Evolutionary conservation across 2,113 vertebrate species (phyloP).

Genomic region (Sakesphorus luctuosus): DNA sequence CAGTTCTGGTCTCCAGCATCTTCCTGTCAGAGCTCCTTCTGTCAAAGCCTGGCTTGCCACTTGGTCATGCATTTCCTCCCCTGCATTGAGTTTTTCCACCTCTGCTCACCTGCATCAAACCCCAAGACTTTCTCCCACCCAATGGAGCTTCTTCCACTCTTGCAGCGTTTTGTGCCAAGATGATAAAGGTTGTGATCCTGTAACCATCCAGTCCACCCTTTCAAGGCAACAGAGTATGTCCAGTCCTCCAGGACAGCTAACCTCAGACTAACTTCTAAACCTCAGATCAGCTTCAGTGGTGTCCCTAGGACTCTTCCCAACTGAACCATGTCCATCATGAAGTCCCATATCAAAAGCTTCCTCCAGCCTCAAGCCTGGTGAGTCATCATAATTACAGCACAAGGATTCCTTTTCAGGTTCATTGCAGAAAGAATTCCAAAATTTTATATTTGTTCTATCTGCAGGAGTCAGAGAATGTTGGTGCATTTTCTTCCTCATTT

Average conservation of each 20-base stretch:
- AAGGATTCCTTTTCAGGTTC: neutral
- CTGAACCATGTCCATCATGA: rapidly evolving
- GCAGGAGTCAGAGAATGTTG: neutral
- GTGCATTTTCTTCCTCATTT: neutral
- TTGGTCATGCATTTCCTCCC: neutral
- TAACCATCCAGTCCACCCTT: neutral
- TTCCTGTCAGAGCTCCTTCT: neutral
- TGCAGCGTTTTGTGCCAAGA: neutral
- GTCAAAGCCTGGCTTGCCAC: neutral
- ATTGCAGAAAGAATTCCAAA: neutral
- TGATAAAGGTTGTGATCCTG: neutral
- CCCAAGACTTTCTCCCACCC: neutral
- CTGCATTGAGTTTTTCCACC: neutral
- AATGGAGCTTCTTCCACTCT: neutral
- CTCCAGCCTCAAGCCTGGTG: neutral
- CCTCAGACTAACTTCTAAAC: neutral
- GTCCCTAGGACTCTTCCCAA: neutral
- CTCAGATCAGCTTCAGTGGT: neutral
- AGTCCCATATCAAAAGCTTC: rapidly evolving
- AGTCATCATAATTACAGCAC: neutral
- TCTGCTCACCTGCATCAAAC: neutral
- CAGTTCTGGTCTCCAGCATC: neutral
- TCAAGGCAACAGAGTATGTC: neutral
- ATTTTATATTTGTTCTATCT: neutral
- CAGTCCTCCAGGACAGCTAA: neutral